A percentile compares a stretch with the other conserved stretches of the same genome.
Evolutionary conservation across 2,113 vertebrate species (phyloP).

Genomic region (Hystrix cristata): DNA sequence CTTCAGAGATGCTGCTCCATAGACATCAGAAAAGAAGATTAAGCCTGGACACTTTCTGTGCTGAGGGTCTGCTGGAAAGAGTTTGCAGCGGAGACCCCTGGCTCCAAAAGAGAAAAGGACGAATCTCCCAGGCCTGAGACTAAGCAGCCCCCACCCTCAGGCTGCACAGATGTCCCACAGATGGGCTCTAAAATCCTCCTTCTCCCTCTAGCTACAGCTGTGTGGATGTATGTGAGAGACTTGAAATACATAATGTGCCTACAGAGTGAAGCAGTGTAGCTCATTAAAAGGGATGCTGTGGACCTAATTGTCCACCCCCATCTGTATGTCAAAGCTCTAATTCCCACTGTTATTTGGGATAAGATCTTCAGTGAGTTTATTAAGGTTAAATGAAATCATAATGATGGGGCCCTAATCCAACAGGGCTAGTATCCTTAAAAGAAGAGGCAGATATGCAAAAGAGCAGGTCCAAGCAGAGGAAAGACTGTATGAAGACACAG

Average conservation of each 20-base stretch:
- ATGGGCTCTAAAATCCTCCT: neutral
- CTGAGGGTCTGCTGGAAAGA: neutral
- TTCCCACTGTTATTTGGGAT: neutral
- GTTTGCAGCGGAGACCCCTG: neutral
- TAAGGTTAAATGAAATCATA: neutral
- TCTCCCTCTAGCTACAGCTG: neutral
- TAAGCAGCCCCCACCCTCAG: neutral
- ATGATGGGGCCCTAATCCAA: neutral
- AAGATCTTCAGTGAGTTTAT: neutral
- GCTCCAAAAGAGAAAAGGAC: neutral
- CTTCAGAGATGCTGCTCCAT: too few relatives aligned
- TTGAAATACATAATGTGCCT: neutral
- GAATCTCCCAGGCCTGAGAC: neutral
- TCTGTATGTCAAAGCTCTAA: neutral
- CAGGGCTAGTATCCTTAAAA: neutral
- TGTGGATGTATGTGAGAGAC: fast-evolving
- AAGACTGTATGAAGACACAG: neutral
- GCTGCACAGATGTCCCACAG: neutral
- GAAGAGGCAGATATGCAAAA: neutral
- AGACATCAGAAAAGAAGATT: neutral
- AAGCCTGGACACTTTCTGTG: neutral
- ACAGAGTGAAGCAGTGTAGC: neutral
- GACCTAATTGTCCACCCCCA: neutral
- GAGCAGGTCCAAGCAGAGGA: fast-evolving
- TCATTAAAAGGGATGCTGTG: neutral